Percentiles rank a stretch among this genome's conserved stretches.
Conservation (phyloP, 23 tunicate species). For the Diplosoma virens region DNA sequence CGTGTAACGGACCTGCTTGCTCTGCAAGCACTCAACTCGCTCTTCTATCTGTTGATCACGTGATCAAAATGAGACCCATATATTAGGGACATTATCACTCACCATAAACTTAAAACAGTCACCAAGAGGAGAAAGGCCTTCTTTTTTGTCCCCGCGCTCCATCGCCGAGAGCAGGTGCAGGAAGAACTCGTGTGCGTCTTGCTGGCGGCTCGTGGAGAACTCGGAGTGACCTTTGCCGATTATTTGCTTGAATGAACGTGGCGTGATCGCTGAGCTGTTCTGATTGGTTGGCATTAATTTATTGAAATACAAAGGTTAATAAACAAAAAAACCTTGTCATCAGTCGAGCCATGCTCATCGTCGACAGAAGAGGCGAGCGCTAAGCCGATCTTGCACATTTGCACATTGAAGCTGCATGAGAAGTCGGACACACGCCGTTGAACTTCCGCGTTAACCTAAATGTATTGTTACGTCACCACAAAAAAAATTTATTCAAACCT, state of each 20-base stretch:
- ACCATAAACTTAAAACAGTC: slow-evolving; percentile 74
- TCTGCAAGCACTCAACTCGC: slow-evolving; percentile 71
- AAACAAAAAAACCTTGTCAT: not conserved
- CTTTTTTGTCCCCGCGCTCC: slow-evolving; percentile 45
- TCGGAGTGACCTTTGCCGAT: slow-evolving; percentile 83
- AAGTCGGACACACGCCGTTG: slow-evolving; percentile 31
- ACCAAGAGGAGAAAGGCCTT: slow-evolving; percentile 35
- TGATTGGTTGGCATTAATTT: too few relatives aligned
- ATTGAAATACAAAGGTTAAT: not conserved
- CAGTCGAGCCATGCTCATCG: not conserved
- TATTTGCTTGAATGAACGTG: slow-evolving; percentile 46
- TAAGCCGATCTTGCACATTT: slow-evolving; percentile 49
- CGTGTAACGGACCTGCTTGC: slow-evolving; percentile 83
- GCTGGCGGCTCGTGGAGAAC: slow-evolving; percentile 86
- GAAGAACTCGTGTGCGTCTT: slow-evolving; percentile 94
- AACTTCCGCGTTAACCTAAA: slow-evolving; percentile 23
- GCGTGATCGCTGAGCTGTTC: slow-evolving; percentile 18
- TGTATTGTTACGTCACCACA: too few relatives aligned
- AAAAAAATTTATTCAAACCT: too few relatives aligned
- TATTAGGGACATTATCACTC: not conserved
- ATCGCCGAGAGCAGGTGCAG: slow-evolving; percentile 62
- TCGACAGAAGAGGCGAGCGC: slow-evolving; percentile 18
- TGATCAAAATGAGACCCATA: too few relatives aligned
- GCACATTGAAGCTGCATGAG: slow-evolving; percentile 29
- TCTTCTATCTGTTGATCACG: slow-evolving; percentile 82